Base-by-base conservation (phyloP, 2,113 vertebrate genomes). In the Ophiodon elongatus region DNA sequence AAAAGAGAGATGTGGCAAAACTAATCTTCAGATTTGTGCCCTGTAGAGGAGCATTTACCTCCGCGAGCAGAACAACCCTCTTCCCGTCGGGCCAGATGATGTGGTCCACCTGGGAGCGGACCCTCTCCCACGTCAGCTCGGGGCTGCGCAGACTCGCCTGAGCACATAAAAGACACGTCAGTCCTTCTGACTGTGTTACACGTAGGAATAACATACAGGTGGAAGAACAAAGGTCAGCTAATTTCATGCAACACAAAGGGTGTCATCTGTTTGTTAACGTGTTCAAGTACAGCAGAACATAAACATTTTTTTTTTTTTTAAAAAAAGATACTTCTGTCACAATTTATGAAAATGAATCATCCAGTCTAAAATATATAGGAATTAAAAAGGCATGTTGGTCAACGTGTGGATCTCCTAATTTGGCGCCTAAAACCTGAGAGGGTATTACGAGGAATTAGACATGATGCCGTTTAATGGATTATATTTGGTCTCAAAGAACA, bases 71-170 rank as follows among this genome's bases (percentile, higher is more conserved):
- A 85, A 99, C 96, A 17, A 99, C 97, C 0, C 98, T 94, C 80
- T 99, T 99, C 72, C 98, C 98, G 0, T 99, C 98, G 0, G 98
- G 98, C 98, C 98, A 99, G 95, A 99, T 99, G 91, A 99, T 95
- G 8, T 99, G 98, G 76, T 99, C 98, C 67, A 99, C 98, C 84
- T 99, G 98, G 84, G 98, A 99, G 17, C 98, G 97, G 1, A 99
- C 98, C 27, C 98, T 96, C 88, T 99, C 98, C 98, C 98, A 99
- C 2, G 98, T 99, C 88, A 99, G 96, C 94, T 99, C 98, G 0
- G 98, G 98, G 27, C 98, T 99, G 80, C 98, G 96, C 37, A 99
- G 96, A 91, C 98, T 99, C 59, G 97, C 97, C 98, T 99, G 85
- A 23, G 60, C 50, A 88, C 45, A 88, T 2, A 82, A 52, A 80